phyloP scores from a whole-genome alignment of 1,140 invertebrate genomes.

The Anastrepha obliqua region DNA sequence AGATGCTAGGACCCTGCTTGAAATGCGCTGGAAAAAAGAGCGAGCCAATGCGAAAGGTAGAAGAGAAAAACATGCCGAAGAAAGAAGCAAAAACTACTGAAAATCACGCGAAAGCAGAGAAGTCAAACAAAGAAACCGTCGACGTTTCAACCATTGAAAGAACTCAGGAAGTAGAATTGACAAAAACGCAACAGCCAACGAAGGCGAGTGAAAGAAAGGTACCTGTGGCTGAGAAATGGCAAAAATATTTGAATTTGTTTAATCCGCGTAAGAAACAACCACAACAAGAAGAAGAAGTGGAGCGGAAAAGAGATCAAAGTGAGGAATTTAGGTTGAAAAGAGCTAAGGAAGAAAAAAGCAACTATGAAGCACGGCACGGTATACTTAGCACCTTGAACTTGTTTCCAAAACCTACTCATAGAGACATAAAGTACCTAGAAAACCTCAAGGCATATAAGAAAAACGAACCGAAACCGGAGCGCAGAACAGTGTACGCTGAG shows the following conservation, averaged over 20 bases:
- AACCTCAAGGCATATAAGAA: background rate
- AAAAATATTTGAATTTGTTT: background rate
- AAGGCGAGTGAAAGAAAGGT: too few relatives aligned
- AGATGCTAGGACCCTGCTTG: background rate
- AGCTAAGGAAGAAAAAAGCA: background rate
- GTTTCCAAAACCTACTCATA: background rate
- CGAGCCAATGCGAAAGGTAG: too few relatives aligned
- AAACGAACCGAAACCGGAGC: background rate
- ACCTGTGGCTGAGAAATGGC: too few relatives aligned
- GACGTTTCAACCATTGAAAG: too few relatives aligned
- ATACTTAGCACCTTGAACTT: background rate
- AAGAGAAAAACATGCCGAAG: too few relatives aligned
- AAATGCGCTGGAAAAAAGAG: background rate
- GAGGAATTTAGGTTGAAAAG: background rate
- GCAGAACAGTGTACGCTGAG: background rate
- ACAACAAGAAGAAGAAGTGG: too few relatives aligned
- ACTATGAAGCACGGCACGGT: background rate
- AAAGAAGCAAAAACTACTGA: too few relatives aligned
- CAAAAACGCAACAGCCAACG: too few relatives aligned
- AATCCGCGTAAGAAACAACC: background rate
- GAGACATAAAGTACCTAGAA: background rate
- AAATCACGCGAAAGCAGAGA: too few relatives aligned
- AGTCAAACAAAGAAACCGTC: too few relatives aligned
- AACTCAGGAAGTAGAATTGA: too few relatives aligned
- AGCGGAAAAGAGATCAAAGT: background rate